A percentile compares a stretch with the other conserved stretches of the same genome.
Evolutionary conservation across 2,797 vertebrate genomes (phyloP).

Genomic region (Poeciliopsis presidionis): DNA sequence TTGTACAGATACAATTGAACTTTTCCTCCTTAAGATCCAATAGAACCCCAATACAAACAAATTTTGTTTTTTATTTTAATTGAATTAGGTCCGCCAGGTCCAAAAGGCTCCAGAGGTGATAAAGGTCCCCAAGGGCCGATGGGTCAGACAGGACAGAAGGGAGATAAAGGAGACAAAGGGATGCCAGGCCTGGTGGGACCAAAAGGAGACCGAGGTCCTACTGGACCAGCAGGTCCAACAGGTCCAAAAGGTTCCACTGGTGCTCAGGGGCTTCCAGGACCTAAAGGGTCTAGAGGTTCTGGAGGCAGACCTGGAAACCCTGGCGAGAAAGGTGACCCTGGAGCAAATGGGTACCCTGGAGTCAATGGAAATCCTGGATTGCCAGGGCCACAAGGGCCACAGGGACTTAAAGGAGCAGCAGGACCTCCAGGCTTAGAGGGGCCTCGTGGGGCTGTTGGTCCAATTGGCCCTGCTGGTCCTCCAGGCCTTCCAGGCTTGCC

Average conservation of each 20-base stretch:
- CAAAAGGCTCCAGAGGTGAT: slow-evolving; percentile 92
- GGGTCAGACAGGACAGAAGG: slow-evolving; percentile 89
- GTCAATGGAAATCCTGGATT: slow-evolving; percentile 87
- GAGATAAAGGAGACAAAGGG: slow-evolving; percentile 94
- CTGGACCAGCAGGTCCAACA: slow-evolving; percentile 82
- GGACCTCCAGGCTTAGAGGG: slow-evolving; percentile 89
- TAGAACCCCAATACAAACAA: slow-evolving; percentile 1
- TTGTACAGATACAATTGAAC: background rate
- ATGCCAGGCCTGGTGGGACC: slow-evolving; percentile 83
- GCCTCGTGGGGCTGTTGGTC: slow-evolving; percentile 85
- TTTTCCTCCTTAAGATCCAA: background rate
- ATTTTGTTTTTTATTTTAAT: slow-evolving; percentile 1
- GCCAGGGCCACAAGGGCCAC: slow-evolving; percentile 81
- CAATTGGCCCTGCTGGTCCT: slow-evolving; percentile 87
- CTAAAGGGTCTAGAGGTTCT: slow-evolving; percentile 92
- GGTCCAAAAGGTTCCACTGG: slow-evolving; percentile 90
- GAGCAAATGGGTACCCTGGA: slow-evolving; percentile 85
- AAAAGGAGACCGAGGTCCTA: slow-evolving; percentile 88
- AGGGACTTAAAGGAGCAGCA: slow-evolving; percentile 86
- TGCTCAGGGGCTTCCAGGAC: slow-evolving; percentile 85
- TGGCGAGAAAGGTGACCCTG: slow-evolving; percentile 90
- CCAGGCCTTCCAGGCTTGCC: slow-evolving; percentile 87
- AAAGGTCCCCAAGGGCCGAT: slow-evolving; percentile 89
- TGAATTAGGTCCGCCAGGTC: slow-evolving; percentile 92
- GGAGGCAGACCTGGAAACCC: slow-evolving; percentile 88